Base-by-base conservation (phyloP, 2,888 invertebrate species). In the Acanthoscelides obtectus region DNA sequence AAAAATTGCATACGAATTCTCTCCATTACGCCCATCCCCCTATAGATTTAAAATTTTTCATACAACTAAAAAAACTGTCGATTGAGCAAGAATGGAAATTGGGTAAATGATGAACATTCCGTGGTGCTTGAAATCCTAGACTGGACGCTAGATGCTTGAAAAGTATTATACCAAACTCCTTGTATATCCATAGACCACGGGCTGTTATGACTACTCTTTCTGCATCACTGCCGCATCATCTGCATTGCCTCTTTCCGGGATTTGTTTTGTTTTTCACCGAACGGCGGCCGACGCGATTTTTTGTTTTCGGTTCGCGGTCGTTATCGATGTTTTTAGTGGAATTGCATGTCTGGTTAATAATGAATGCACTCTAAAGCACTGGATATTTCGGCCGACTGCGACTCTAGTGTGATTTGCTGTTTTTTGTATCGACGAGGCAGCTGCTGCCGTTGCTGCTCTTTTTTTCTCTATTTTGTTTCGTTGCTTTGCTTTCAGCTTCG, bases 281-380 rank as follows among this genome's bases (percentile, higher is more conserved):
- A 25, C 45, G 45, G 45, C 45, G 45, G 1, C 75, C 71, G 74
- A 75, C 71, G 71, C 67, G 72, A 76, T 76, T 77, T 77, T 78
- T 75, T 72, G 75, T 73, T 81, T 82, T 81, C 77, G 78, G 79
- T 81, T 79, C 79, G 78, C 79, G 81, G 79, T 80, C 83, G 83
- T 84, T 84, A 84, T 84, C 84, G 84, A 84, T 84, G 84, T 84
- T 84, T 84, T 84, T 84, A 84, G 84, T 84, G 84, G 84, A 84
- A 84, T 84, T 83, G 84, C 82, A 81, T 84, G 84, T 84, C 82
- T 79, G 80, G 78, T 84, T 81, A 84, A 84, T 83, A 83, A 84
- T 84, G 81, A 79, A 84, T 81, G 82, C 79, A 77, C 77, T 78
- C 79, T 77, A 79, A 79, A 81, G 78, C 78, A 77, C 80, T 83